Percentiles rank a stretch among this genome's conserved stretches.
Evolutionary conservation across 2,888 invertebrate species (phyloP).

Genomic region (Agrochola macilenta): DNA sequence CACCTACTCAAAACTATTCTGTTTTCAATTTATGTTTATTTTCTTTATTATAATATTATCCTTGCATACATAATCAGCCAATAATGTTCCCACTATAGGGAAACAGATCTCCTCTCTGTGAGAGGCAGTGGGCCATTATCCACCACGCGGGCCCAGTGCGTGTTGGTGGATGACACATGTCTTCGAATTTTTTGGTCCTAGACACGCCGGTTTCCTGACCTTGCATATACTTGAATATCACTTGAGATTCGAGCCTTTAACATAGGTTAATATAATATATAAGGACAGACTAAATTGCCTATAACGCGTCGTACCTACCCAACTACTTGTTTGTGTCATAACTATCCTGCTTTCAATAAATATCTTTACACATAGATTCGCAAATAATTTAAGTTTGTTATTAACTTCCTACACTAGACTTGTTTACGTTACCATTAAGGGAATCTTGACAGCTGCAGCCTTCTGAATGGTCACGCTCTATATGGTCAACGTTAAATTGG

Average conservation of each 20-base stretch:
- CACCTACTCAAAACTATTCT: background rate
- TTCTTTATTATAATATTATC: background rate
- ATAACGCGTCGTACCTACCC: background rate
- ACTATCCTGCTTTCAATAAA: background rate
- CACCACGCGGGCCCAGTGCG: too few relatives aligned
- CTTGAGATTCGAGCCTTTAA: background rate
- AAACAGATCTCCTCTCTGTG: too few relatives aligned
- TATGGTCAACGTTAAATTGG: slow-evolving; percentile 56
- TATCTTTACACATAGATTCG: slow-evolving; percentile 3
- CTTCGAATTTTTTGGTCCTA: too few relatives aligned
- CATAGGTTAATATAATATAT: too few relatives aligned
- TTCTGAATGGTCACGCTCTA: slow-evolving; percentile 76
- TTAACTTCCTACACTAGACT: slow-evolving; percentile 45
- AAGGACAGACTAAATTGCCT: background rate
- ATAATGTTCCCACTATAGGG: too few relatives aligned
- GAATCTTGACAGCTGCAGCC: slow-evolving; percentile 70
- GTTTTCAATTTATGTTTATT: slow-evolving; percentile 1
- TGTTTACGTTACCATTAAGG: slow-evolving; percentile 68
- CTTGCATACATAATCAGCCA: background rate
- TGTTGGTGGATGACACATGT: too few relatives aligned
- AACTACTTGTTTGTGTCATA: background rate
- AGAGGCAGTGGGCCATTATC: too few relatives aligned
- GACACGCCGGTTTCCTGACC: too few relatives aligned
- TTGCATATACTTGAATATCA: background rate
- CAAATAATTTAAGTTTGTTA: slow-evolving; percentile 29